Base-by-base conservation (phyloP, 2,113 vertebrate species). In the Poeciliopsis retropinna region DNA sequence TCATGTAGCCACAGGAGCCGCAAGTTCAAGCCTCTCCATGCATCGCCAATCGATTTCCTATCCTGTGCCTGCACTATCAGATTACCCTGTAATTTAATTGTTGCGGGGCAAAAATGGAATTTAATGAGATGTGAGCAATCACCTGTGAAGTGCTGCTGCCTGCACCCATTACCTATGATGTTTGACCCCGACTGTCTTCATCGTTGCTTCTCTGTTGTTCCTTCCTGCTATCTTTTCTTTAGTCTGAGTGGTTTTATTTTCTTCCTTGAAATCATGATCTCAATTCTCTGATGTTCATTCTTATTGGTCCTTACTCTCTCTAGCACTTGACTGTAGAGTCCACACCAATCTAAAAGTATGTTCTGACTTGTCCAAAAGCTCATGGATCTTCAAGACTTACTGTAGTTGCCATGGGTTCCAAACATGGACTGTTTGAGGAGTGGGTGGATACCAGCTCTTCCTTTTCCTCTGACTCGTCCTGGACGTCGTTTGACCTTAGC, bases 41-140 rank as follows among this genome's bases (percentile, higher is more conserved):
- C 86, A 69, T 85, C 72, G 80, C 41, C 1, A 51, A 88, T 92
- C 78, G 84, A 90, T 91, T 92, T 84, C 85, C 80, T 68, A 22
- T 72, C 82, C 70, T 14, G 31, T 60, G 11, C 37, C 19, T 32
- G 75, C 80, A 80, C 82, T 80, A 85, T 90, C 88, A 64, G 39
- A 77, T 92, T 91, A 83, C 90, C 87, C 2, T 83, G 44, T 91
- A 87, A 93, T 92, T 89, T 83, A 84, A 87, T 92, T 85, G 29
- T 72, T 73, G 67, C 1, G 13, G 13, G 28, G 41, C 57, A 0
- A 28, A 62, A 78, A 76, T 80, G 85, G 79, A 75, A 22, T n/a
- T 70, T 85, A 89, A 90, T 89, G 84, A 76, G 80, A 86, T 82
- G 87, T 81, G 84, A 76, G 87, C 87, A 32, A 80, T 86, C 89